Evolutionary conservation across 2,113 vertebrate genomes (phyloP).

Genomic region (Oreochromis aureus): DNA sequence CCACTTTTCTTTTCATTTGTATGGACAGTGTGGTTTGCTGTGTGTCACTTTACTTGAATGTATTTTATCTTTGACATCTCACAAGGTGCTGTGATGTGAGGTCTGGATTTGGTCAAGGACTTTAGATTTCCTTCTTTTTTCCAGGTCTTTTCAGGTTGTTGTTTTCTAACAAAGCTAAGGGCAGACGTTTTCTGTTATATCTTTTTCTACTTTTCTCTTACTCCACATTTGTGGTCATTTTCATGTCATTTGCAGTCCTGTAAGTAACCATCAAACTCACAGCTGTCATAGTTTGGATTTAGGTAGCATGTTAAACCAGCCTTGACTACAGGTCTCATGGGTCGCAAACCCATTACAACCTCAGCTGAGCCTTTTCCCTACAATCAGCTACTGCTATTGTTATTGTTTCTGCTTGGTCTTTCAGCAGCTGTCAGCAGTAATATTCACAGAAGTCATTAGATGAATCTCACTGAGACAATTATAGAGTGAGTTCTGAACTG

Average conservation of each 20-base stretch:
- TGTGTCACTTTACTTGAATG: background rate
- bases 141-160: background rate
- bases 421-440: slow-evolving; percentile 37
- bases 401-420: slow-evolving; percentile 27
- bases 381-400: slow-evolving; percentile 12
- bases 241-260: background rate
- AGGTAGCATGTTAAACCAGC: background rate
- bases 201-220: background rate
- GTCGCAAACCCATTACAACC: background rate
- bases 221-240: background rate
- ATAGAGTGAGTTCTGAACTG: background rate
- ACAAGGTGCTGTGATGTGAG: background rate
- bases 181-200: background rate
- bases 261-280: background rate
- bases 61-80: background rate
- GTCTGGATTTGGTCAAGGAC: background rate
- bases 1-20: background rate
- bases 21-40: background rate
- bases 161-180: background rate
- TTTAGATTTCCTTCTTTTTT: background rate
- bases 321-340: background rate
- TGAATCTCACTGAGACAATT: slow-evolving; percentile 35
- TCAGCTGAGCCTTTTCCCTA: slow-evolving; percentile 3
- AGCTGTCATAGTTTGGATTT: background rate
- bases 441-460: slow-evolving; percentile 30